Evolutionary conservation across 2,888 invertebrate species (phyloP).

Genomic region (Carcina quercana): DNA sequence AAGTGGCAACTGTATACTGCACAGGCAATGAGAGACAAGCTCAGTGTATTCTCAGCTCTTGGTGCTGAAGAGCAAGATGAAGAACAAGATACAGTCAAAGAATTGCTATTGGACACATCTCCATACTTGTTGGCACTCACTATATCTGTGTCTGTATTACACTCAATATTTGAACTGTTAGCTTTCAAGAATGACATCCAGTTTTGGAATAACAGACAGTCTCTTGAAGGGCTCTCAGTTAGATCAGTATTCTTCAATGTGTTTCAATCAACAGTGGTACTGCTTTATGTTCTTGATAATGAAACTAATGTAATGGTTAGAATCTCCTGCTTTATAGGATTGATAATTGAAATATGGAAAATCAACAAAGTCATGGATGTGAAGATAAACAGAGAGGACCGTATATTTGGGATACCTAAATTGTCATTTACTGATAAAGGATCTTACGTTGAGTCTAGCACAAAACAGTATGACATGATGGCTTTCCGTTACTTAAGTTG

Average conservation of each 20-base stretch:
- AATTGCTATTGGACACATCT: conserved; percentile 96
- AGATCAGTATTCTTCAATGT: conserved; percentile 99
- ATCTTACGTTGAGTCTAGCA: conserved; percentile 95
- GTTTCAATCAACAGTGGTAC: conserved; percentile 95
- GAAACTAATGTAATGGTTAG: conserved; percentile 98
- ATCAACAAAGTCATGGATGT: conserved; percentile 95
- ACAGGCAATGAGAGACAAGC: conserved; percentile 93
- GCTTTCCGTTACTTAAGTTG: conserved; percentile 98
- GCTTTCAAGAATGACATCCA: conserved; percentile 99
- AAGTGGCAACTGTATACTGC: conserved; percentile 99
- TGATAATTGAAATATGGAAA: conserved; percentile 99
- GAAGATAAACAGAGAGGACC: conserved; percentile 82
- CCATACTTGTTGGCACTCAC: conserved; percentile 95
- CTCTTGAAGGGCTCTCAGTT: conserved; percentile 97
- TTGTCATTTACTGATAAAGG: conserved; percentile 93
- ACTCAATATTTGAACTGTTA: conserved; percentile 97
- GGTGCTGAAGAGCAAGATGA: conserved; percentile 86
- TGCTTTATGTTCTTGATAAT: conserved; percentile 97
- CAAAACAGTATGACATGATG: conserved; percentile 93
- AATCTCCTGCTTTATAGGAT: conserved; percentile 94
- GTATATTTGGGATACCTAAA: conserved; percentile 86
- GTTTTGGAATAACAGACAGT: conserved; percentile 99
- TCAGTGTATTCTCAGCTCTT: conserved; percentile 79
- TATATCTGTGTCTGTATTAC: conserved; percentile 92
- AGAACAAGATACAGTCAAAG: conserved; percentile 93